Evolutionary conservation across 2,113 vertebrate species (phyloP).

Genomic region (Gnathonemus echidnorhynchus): DNA sequence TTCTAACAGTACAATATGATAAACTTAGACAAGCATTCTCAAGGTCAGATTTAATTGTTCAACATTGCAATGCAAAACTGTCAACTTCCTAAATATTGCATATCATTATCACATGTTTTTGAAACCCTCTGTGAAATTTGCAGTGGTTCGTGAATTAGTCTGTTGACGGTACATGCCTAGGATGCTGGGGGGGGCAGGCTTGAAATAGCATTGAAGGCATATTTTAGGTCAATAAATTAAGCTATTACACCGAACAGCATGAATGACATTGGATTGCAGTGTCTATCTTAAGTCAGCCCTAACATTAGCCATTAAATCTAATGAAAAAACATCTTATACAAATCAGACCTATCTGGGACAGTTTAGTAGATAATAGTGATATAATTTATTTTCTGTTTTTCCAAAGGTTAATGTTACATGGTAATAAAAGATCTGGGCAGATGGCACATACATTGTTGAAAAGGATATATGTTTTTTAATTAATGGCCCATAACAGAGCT

Average conservation of each 20-base stretch:
- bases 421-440: conserved; percentile 71
- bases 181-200: neutral
- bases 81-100: neutral
- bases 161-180: neutral
- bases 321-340: conserved; percentile 39
- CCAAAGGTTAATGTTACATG: conserved; percentile 68
- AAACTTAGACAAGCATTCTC: neutral
- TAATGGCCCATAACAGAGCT: conserved; percentile 79
- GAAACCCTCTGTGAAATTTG: neutral
- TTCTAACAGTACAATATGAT: neutral
- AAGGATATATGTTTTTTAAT: conserved; percentile 65
- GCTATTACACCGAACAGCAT: conserved; percentile 14
- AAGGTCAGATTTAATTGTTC: neutral
- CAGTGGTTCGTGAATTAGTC: neutral
- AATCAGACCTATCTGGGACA: conserved; percentile 33
- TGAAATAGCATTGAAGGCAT: neutral
- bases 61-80: neutral
- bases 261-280: conserved; percentile 10
- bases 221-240: neutral
- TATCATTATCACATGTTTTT: neutral
- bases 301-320: conserved; percentile 35
- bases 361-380: conserved; percentile 51
- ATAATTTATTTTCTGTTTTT: conserved; percentile 67
- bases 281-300: neutral
- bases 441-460: conserved; percentile 37